These are phyloP conservation scores for Sus cebifrons DNA, from an alignment of 2,797 vertebrate genomes.

Conservation along the genomic window DNA sequence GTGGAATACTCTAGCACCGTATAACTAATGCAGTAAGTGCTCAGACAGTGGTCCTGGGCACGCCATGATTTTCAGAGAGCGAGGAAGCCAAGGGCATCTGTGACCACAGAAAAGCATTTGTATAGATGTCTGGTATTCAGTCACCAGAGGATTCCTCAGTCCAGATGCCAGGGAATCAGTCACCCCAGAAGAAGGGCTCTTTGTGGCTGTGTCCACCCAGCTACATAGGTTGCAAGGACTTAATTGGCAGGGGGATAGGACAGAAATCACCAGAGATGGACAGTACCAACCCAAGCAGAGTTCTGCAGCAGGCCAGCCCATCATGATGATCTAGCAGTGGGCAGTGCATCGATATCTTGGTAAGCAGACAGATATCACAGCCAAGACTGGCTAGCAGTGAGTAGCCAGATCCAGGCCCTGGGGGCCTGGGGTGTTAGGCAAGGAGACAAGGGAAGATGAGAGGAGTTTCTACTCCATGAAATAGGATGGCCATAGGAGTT, in stretches of 20 bases:
- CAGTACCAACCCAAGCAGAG: background rate
- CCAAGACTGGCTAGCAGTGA: background rate
- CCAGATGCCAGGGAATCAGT: background rate
- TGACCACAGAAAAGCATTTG: background rate
- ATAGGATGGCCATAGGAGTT: background rate
- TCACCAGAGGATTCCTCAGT: background rate
- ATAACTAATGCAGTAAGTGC: background rate
- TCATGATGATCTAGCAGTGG: background rate
- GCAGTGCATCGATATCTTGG: background rate
- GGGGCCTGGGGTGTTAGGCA: background rate
- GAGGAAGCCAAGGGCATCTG: background rate
- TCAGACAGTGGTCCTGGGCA: background rate
- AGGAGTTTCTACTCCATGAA: constrained; percentile 42
- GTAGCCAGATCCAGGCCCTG: background rate
- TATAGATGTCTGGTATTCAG: background rate
- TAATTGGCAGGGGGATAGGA: background rate
- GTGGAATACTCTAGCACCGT: background rate
- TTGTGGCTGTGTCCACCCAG: background rate
- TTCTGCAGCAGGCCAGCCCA: background rate
- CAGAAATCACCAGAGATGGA: background rate
- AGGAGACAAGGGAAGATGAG: background rate
- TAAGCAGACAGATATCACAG: background rate
- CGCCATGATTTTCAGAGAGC: constrained; percentile 37
- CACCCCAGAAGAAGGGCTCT: background rate
- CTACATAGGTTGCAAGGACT: background rate